Conservation (phyloP, 2,888 invertebrate genomes). For the Ethmia dodecea region DNA sequence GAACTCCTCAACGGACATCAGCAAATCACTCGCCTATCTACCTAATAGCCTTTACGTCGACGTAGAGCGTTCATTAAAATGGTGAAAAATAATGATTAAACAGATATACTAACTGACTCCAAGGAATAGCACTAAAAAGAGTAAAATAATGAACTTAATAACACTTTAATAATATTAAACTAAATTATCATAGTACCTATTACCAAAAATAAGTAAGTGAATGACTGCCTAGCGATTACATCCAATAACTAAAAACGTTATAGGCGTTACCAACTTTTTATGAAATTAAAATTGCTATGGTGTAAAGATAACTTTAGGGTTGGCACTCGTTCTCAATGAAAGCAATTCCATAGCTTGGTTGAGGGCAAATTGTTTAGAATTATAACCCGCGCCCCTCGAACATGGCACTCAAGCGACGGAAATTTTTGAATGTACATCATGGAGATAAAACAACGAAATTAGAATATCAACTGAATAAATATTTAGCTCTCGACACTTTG, state of each 20-base stretch:
- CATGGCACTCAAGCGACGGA: constrained; percentile 13
- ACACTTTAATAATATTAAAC: background rate
- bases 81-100: too few relatives aligned
- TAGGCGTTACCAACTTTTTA: too few relatives aligned
- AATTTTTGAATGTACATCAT: constrained; percentile 13
- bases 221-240: constrained; percentile 4
- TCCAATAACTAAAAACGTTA: constrained; percentile 33
- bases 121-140: too few relatives aligned
- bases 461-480: constrained; percentile 13
- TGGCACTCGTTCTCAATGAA: constrained; percentile 36
- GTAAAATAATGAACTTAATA: too few relatives aligned
- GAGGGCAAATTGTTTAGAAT: constrained; percentile 40
- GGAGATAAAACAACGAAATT: constrained; percentile 16
- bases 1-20: too few relatives aligned
- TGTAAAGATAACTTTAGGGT: constrained; percentile 35
- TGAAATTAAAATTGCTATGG: constrained; percentile 34
- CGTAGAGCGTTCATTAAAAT: too few relatives aligned
- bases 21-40: too few relatives aligned
- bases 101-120: too few relatives aligned
- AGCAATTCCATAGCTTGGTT: constrained; percentile 33
- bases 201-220: background rate
- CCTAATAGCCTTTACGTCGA: too few relatives aligned
- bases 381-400: constrained; percentile 14
- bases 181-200: background rate
- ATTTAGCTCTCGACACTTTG: constrained; percentile 10